A percentile compares a stretch with the other conserved stretches of the same genome.
These are phyloP conservation scores for Catharus minimus DNA, from an alignment of 2,113 vertebrate species.

Conservation along the genomic window DNA sequence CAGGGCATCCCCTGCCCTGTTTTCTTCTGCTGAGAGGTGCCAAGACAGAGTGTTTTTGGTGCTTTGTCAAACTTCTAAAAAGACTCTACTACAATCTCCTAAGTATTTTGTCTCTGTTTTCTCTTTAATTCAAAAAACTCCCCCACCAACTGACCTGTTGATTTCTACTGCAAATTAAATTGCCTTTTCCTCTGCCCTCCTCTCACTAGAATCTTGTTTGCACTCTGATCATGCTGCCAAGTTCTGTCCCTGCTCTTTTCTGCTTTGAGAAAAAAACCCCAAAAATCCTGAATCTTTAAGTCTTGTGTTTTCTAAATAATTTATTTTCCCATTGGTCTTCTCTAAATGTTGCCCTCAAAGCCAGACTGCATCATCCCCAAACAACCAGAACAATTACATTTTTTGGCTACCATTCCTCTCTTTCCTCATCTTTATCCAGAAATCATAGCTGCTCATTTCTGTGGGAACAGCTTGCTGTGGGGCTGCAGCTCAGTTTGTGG, in stretches of 20 bases:
- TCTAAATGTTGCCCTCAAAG: background rate
- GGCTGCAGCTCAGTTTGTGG: background rate
- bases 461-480: background rate
- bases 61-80: background rate
- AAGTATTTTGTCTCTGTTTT: background rate
- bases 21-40: background rate
- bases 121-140: background rate
- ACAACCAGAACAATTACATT: background rate
- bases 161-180: background rate
- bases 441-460: background rate
- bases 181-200: background rate
- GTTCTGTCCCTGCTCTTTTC: background rate
- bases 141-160: background rate
- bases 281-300: background rate
- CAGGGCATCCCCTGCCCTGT: fast-evolving
- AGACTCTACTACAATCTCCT: background rate
- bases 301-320: background rate
- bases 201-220: background rate
- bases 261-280: background rate
- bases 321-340: background rate
- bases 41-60: background rate
- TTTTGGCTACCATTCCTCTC: background rate
- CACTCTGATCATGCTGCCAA: background rate
- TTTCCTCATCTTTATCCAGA: background rate
- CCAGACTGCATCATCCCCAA: background rate